Conservation (phyloP, 1,140 invertebrate species). For the Drosophila micromelanica region DNA sequence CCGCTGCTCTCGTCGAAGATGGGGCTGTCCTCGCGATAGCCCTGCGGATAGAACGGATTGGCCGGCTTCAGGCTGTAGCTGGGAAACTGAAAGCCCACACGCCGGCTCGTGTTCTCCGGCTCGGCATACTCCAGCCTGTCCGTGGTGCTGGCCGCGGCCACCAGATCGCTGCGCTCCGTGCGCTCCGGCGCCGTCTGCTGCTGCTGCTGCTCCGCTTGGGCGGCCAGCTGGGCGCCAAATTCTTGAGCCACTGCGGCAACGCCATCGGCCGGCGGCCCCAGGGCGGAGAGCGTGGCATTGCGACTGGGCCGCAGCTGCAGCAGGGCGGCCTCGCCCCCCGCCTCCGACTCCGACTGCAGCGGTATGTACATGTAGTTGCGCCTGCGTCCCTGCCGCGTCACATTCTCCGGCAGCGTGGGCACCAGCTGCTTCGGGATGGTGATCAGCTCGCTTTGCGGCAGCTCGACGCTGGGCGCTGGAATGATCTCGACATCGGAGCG, state of each 20-base stretch:
- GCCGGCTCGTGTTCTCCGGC: constrained; percentile 70
- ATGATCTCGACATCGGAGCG: constrained; percentile 75
- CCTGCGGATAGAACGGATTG: constrained; percentile 76
- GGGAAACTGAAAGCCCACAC: constrained; percentile 81
- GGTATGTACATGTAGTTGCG: constrained; percentile 83
- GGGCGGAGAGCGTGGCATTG: constrained; percentile 58
- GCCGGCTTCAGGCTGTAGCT: constrained; percentile 79
- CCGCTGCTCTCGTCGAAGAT: constrained; percentile 68
- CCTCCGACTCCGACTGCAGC: constrained; percentile 38
- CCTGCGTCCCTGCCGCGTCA: constrained; percentile 65
- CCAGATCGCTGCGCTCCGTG: constrained; percentile 70
- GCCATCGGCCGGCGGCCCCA: constrained; percentile 66
- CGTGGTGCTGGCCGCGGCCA: constrained; percentile 58
- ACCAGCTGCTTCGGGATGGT: constrained; percentile 80
- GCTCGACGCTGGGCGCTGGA: constrained; percentile 67
- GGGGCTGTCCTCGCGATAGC: constrained; percentile 81
- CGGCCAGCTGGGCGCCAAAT: constrained; percentile 57
- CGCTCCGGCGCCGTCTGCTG: constrained; percentile 45
- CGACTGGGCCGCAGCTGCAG: constrained; percentile 65
- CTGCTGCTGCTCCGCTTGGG: constrained; percentile 18
- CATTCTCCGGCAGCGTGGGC: constrained; percentile 72
- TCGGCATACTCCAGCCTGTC: constrained; percentile 65
- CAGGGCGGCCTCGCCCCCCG: constrained; percentile 28
- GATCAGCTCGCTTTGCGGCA: constrained; percentile 64
- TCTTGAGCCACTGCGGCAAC: constrained; percentile 61